phyloP scores from a whole-genome alignment of 1,140 invertebrate species.

The Hermetia illucens region DNA sequence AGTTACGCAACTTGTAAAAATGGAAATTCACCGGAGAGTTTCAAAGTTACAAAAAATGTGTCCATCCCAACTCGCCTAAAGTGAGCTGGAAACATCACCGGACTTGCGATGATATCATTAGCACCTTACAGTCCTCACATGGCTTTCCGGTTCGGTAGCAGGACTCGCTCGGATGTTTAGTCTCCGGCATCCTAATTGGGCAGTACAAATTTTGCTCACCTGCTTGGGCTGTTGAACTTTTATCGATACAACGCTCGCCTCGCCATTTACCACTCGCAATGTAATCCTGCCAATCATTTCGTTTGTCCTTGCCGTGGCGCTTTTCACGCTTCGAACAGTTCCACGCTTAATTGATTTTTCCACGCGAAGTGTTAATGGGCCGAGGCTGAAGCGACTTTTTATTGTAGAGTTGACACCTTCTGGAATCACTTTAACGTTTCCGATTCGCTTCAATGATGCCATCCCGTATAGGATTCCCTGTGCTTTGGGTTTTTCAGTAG shows the following conservation, averaged over 20 bases:
- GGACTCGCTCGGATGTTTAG: no score
- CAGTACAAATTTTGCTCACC: no score
- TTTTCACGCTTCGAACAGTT: conserved; percentile 54
- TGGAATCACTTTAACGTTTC: conserved; percentile 60
- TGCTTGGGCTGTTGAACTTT: conserved; percentile 73
- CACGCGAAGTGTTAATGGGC: conserved; percentile 60
- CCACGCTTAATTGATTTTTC: conserved; percentile 70
- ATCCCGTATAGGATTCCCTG: conserved; percentile 65
- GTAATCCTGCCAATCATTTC: conserved; percentile 69
- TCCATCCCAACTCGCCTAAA: no score
- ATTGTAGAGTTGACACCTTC: conserved; percentile 55
- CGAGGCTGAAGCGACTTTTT: conserved; percentile 63
- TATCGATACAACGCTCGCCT: conserved; percentile 64
- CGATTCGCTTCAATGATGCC: conserved; percentile 55
- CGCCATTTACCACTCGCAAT: conserved; percentile 57
- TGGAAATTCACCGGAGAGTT: no score
- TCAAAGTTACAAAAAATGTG: no score
- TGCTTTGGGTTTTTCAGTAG: conserved; percentile 33
- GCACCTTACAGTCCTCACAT: no score
- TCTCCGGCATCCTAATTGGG: no score
- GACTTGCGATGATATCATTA: no score
- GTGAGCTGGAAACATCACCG: no score
- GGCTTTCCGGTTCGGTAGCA: no score
- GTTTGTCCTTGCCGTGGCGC: conserved; percentile 68
- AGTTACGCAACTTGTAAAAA: no score